phyloP scores from a whole-genome alignment of 2,113 vertebrate genomes.

The Heterotilapia buettikoferi region DNA sequence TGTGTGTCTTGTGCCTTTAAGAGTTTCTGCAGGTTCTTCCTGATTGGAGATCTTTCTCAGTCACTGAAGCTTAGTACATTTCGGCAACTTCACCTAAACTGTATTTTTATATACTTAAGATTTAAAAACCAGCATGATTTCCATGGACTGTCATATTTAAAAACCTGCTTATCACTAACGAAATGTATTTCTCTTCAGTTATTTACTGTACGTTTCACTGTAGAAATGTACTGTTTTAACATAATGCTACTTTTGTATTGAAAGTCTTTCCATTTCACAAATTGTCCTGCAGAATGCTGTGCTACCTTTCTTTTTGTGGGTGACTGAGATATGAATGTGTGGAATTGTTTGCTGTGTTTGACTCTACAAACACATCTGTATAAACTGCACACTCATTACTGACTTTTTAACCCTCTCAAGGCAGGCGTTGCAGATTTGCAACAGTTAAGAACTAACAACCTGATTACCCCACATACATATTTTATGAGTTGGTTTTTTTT shows the following conservation, averaged over 20 bases:
- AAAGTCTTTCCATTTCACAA: neutral
- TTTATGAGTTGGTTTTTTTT: too few species aligned
- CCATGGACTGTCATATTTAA: neutral
- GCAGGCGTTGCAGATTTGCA: too few species aligned
- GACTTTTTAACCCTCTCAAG: neutral
- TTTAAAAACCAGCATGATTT: neutral
- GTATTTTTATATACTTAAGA: neutral
- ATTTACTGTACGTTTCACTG: neutral
- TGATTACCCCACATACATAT: too few species aligned
- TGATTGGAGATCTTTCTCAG: neutral
- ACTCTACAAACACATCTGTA: neutral
- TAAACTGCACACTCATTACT: neutral
- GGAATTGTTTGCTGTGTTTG: neutral
- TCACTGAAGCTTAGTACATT: neutral
- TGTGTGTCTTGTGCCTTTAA: neutral
- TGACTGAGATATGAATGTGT: neutral
- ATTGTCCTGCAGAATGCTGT: neutral
- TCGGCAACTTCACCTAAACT: neutral
- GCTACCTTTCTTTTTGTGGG: neutral
- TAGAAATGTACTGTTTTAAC: rapidly evolving
- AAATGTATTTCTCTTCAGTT: neutral
- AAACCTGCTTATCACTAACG: neutral
- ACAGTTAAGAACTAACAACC: too few species aligned
- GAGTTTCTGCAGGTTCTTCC: neutral
- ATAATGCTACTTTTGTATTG: neutral